Percentiles rank a stretch among this genome's conserved stretches.
These are phyloP conservation scores for Cylloceria caligata DNA, from an alignment of 2,888 invertebrate species.

Conservation along the genomic window DNA sequence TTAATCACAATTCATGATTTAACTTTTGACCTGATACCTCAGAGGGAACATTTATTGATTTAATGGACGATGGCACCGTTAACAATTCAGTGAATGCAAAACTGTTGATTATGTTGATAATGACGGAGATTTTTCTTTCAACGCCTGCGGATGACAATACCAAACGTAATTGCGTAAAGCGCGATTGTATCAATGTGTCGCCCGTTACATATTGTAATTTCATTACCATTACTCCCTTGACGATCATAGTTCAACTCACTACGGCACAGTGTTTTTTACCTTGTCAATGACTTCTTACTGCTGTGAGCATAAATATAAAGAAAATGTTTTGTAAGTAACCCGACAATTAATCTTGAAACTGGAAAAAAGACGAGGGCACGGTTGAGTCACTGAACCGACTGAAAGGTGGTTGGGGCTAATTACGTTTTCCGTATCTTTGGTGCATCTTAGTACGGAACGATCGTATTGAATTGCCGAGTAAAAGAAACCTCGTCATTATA, in stretches of 20 bases:
- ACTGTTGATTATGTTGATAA: not conserved
- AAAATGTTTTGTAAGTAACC: not conserved
- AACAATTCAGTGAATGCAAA: not conserved
- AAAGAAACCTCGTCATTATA: too few relatives aligned
- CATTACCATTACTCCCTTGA: constrained; percentile 7
- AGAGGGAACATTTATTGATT: not conserved
- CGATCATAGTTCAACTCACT: constrained; percentile 10
- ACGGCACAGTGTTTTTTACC: not conserved
- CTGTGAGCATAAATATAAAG: not conserved
- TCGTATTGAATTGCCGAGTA: too few relatives aligned
- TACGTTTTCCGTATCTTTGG: not conserved
- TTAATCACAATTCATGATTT: not conserved
- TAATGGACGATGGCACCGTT: not conserved
- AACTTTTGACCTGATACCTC: not conserved
- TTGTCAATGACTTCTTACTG: constrained; percentile 7
- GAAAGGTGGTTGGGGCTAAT: not conserved
- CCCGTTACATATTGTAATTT: constrained; percentile 4
- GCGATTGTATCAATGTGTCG: constrained; percentile 13
- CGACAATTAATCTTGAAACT: not conserved
- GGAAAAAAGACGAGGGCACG: not conserved
- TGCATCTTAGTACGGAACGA: too few relatives aligned
- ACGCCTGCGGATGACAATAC: not conserved
- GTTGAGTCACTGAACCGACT: not conserved
- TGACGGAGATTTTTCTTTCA: not conserved
- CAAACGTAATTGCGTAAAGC: not conserved